Base-by-base conservation (phyloP, 2,113 vertebrate genomes). In the Mormyrus lacerda region DNA sequence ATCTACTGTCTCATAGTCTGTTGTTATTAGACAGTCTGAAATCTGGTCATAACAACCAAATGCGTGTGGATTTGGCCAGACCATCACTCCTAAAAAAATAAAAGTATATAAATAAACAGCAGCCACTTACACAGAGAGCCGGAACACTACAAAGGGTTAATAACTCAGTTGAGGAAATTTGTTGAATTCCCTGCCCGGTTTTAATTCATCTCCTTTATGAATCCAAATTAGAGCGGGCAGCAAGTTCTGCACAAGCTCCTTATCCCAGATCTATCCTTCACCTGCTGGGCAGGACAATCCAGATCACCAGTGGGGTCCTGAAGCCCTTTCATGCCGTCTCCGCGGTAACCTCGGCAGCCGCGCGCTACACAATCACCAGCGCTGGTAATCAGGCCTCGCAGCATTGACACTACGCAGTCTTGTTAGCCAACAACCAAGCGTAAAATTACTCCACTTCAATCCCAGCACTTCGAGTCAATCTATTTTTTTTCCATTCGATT, bases 261-360 rank as follows among this genome's bases (percentile, higher is more conserved):
- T 91, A 92, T 93, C 92, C 93, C 93, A 91, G 92, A 92, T 95
- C 92, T 93, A 93, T 93, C 92, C 92, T 92, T 93, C 94, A 91
- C 95, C 95, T 96, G 95, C 95, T 96, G 95, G 91, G 95, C 94
- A 92, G 91, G 92, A 96, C 95, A 97, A 96, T 96, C 91, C 93
- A 90, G 87, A 90, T 93, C 93, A 90, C 27, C 73, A 93, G 93
- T 93, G 93, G 94, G 95, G 92, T 91, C 91, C 39, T 91, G 0
- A 4, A 91, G 94, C 93, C 91, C 90, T 91, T 94, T 93, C 95
- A 95, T 95, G 94, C 93, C 0, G 69, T 93, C 91, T 93, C 93
- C 92, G 93, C 94, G 90, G 93, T 94, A 94, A 94, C 94, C 90
- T 89, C 92, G 89, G 93, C 93, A 96, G 94, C 94, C 92, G 93